Evolutionary conservation across 2,888 invertebrate genomes (phyloP).

Genomic region (Anarsia innoxiella): DNA sequence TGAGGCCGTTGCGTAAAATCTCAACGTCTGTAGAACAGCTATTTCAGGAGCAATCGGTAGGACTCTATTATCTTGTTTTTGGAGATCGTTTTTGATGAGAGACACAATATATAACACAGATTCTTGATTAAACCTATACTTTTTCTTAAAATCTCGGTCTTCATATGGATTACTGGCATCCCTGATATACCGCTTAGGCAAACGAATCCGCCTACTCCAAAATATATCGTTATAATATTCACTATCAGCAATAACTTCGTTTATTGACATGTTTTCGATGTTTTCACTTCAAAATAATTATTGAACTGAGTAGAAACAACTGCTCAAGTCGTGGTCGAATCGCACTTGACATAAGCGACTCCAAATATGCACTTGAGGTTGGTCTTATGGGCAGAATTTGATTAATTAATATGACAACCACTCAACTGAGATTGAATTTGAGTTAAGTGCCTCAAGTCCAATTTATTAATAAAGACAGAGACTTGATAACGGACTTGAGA

Average conservation of each 20-base stretch:
- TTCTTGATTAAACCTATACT: not conserved
- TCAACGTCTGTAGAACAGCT: not conserved
- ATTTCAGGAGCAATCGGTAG: conserved; percentile 7
- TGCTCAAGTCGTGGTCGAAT: conserved; percentile 1
- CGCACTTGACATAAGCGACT: conserved; percentile 1
- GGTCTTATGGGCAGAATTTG: not conserved
- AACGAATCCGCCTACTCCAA: not conserved
- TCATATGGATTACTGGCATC: conserved; percentile 1
- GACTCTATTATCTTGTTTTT: conserved; percentile 1
- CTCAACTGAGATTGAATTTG: not conserved
- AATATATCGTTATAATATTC: conserved; percentile 1
- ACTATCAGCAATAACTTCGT: conserved; percentile 1
- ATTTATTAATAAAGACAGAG: conserved; percentile 1
- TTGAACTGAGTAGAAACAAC: not conserved
- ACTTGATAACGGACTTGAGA: not conserved
- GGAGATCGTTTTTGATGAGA: not conserved
- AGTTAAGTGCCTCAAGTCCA: not conserved
- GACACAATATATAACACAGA: not conserved
- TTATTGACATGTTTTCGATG: conserved; percentile 1
- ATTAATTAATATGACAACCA: conserved; percentile 1
- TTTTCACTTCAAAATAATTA: not conserved
- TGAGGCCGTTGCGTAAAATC: conserved; percentile 6
- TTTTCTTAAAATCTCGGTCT: conserved; percentile 1
- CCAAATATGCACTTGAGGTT: conserved; percentile 1
- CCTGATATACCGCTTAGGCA: conserved; percentile 1